Percentiles rank a stretch among this genome's conserved stretches.
These are phyloP conservation scores for Tetranychus piercei DNA, from an alignment of 2,888 invertebrate genomes.

Conservation along the genomic window DNA sequence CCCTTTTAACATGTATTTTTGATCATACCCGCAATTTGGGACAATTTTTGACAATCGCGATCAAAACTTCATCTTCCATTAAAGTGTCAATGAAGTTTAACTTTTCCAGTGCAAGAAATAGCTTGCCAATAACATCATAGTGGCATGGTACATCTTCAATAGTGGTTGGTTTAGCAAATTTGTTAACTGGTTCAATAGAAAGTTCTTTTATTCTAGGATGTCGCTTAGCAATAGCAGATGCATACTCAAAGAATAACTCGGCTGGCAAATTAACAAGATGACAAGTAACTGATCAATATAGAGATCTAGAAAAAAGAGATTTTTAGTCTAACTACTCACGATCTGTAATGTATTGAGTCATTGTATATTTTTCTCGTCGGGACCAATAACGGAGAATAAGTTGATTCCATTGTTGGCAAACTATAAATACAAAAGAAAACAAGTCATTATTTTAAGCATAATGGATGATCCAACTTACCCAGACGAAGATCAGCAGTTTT, in stretches of 20 bases:
- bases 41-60: not conserved
- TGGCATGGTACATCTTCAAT: not conserved
- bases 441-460: not conserved
- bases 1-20: not conserved
- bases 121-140: not conserved
- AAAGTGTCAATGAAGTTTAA: not conserved
- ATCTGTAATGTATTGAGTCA: not conserved
- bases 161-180: not conserved
- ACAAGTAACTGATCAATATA: too few relatives aligned
- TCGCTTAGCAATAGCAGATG: not conserved
- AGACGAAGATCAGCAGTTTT: not conserved
- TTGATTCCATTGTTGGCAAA: not conserved
- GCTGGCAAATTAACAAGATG: not conserved
- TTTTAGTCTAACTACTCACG: not conserved
- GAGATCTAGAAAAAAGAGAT: not conserved
- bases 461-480: not conserved
- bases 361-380: not conserved
- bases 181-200: not conserved
- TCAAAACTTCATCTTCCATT: not conserved
- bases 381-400: not conserved
- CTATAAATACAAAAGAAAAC: not conserved
- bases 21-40: not conserved
- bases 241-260: not conserved
- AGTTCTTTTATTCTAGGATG: not conserved
- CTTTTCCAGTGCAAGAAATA: not conserved